Evolutionary conservation across 2,113 vertebrate species (phyloP), one percentile per base, ranked within the genome.

Genomic region (Corapipo altera): DNA sequence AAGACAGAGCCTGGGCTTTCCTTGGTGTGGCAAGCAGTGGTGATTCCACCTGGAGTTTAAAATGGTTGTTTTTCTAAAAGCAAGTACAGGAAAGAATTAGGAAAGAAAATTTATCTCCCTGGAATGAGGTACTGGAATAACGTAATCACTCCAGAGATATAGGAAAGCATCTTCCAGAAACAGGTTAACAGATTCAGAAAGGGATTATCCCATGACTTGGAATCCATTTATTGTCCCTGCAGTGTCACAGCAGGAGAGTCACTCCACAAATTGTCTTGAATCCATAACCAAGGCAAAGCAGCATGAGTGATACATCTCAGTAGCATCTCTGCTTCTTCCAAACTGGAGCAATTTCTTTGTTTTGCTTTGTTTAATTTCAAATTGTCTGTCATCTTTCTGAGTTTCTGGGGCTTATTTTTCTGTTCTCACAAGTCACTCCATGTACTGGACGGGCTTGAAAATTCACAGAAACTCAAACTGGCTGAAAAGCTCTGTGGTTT

Each of bases 331-430:
- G 85, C 66, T 78, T 89, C 75, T 94, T 91, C 57, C 51, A 89
- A 91, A 88, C 28, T 62, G 37, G 49, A 83, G 8, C 28, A 32
- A 54, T 75, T 78, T 85, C 44, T 78, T 61, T 86, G 44, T 61
- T 95, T 89, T 91, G 73, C 93, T 88, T 95, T 93, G 71, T 83
- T 93, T 95, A 80, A 78, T 93, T 94, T 95, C 86, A 91, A 89
- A 93, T 80, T 72, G 33, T 67, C 67, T 86, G 84, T 61, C 76
- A 77, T 54, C 43, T 92, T 84, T 87, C 61, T 72, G 44, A 33
- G 66, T 85, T 79, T 84, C 52, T 65, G 62, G 16, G 49, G 16
- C 91, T 89, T 94, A 62, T 72, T 82, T 52, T 92, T 70, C 62
- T 71, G 44, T 76, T 88, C 44, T 84, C 44, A 35, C 0, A 2